Percentiles rank a stretch among this genome's conserved stretches.
phyloP scores from a whole-genome alignment of 2,888 invertebrate species.

The Acrobasis suavella region DNA sequence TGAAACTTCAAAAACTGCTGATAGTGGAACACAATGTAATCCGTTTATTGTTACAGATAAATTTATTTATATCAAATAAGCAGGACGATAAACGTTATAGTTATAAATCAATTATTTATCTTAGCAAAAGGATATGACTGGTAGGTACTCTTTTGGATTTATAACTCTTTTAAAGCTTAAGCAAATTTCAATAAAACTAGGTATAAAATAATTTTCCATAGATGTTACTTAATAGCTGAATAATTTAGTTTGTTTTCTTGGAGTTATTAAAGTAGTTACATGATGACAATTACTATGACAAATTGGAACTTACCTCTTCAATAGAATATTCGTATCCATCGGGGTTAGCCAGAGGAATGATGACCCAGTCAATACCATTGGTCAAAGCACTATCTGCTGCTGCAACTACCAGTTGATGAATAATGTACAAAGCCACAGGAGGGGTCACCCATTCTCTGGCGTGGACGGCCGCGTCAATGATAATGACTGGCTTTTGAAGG shows the following conservation, averaged over 20 bases:
- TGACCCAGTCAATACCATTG: constrained; percentile 84
- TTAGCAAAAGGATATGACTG: background rate
- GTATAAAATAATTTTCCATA: too few relatives aligned
- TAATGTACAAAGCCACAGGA: constrained; percentile 85
- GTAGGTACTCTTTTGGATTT: background rate
- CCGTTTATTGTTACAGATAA: background rate
- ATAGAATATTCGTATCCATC: constrained; percentile 88
- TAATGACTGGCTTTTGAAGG: constrained; percentile 78
- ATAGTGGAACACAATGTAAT: background rate
- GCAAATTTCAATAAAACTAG: background rate
- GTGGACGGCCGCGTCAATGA: constrained; percentile 84
- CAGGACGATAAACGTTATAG: background rate
- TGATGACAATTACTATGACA: constrained; percentile 7
- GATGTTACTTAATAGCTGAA: background rate
- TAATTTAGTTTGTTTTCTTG: background rate
- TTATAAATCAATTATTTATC: background rate
- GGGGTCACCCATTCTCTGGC: constrained; percentile 89
- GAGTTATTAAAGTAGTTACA: background rate
- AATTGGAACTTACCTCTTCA: constrained; percentile 60
- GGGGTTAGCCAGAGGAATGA: constrained; percentile 86
- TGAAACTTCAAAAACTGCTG: background rate
- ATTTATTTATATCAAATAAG: constrained; percentile 8
- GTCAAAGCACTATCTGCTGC: constrained; percentile 72
- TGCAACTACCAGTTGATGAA: constrained; percentile 84
- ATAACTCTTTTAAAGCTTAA: background rate